These are phyloP conservation scores for Oscheius sp. DNA, from an alignment of 2,888 invertebrate species.

Conservation along the genomic window DNA sequence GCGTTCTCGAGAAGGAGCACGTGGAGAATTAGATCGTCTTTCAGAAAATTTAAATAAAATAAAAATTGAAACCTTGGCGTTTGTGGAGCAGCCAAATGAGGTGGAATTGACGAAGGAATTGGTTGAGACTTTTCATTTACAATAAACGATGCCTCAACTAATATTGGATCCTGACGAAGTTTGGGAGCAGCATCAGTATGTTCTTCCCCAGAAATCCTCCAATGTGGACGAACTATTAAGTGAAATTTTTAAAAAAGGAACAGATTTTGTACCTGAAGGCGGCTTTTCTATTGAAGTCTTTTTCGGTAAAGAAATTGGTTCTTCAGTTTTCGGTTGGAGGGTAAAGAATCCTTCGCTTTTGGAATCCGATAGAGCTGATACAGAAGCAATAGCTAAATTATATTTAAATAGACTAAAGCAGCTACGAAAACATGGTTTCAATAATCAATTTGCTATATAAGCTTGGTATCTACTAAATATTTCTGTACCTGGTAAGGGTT, in stretches of 20 bases:
- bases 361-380: neutral
- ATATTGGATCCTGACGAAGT: constrained; percentile 22
- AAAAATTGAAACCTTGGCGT: constrained; percentile 1
- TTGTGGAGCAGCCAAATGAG: constrained; percentile 11
- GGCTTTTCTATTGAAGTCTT: neutral
- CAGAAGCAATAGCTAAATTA: neutral
- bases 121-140: constrained; percentile 37
- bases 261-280: neutral
- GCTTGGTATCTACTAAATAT: neutral
- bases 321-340: neutral
- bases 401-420: too few relatives aligned
- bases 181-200: constrained; percentile 23
- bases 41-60: neutral
- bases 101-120: constrained; percentile 23
- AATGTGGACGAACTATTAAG: constrained; percentile 40
- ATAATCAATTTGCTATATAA: neutral
- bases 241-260: neutral
- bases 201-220: constrained; percentile 41
- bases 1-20: constrained; percentile 42
- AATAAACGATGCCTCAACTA: constrained; percentile 18
- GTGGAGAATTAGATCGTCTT: constrained; percentile 42
- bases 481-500: neutral
- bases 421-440: neutral
- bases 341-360: neutral
- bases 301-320: neutral